Conservation (phyloP, 2,888 invertebrate genomes). For the Cerceris ruficornis region DNA sequence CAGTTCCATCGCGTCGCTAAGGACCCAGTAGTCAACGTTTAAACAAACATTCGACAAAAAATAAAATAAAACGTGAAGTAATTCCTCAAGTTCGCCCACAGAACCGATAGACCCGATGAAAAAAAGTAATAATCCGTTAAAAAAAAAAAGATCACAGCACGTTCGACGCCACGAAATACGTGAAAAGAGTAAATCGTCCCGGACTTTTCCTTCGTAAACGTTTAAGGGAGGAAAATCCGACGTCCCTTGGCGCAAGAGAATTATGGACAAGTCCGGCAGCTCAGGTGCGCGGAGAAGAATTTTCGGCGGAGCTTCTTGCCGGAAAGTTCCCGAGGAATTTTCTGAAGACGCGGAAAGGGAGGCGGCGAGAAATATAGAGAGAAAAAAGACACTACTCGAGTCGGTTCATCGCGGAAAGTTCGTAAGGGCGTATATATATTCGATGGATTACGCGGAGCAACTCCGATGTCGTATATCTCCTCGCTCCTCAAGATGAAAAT, state of each 20-base stretch:
- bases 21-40: no score
- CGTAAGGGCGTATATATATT: conserved; percentile 3
- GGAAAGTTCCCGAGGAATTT: conserved; percentile 21
- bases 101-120: no score
- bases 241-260: conserved; percentile 2
- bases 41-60: no score
- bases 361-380: not conserved
- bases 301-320: conserved; percentile 19
- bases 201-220: not conserved
- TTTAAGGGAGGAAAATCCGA: not conserved
- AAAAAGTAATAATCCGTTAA: no score
- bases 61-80: no score
- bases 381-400: not conserved
- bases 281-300: conserved; percentile 37
- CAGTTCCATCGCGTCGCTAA: no score
- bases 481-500: not conserved
- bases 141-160: not conserved
- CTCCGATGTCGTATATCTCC: conserved; percentile 4
- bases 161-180: not conserved
- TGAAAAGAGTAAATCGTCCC: not conserved
- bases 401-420: conserved; percentile 12
- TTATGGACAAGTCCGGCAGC: conserved; percentile 11
- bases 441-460: conserved; percentile 19
- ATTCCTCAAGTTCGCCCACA: no score
- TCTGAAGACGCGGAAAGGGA: not conserved